Percentiles rank a stretch among this genome's conserved stretches.
phyloP scores from a whole-genome alignment of 2,888 invertebrate species.

The Apodemia hepburni region DNA sequence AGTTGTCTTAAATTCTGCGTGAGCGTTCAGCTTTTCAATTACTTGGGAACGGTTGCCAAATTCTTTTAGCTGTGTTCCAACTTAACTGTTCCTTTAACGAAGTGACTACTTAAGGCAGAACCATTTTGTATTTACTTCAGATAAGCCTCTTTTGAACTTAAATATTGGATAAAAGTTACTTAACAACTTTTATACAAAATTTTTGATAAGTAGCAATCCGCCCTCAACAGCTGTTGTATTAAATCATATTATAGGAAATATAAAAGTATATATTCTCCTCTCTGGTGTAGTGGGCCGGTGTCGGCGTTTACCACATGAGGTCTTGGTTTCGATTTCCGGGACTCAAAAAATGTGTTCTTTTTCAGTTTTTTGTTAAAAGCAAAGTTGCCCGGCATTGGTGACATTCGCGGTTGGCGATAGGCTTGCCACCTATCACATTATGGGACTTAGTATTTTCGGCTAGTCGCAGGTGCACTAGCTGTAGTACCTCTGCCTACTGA shows the following conservation, averaged over 20 bases:
- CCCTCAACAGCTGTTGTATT: not conserved
- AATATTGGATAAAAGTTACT: not conserved
- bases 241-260: not conserved
- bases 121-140: not conserved
- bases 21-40: slow-evolving; percentile 20
- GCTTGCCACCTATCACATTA: too few relatives aligned
- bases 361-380: too few relatives aligned
- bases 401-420: too few relatives aligned
- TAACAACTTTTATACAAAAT: not conserved
- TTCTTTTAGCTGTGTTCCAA: slow-evolving; percentile 15
- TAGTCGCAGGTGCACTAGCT: too few relatives aligned
- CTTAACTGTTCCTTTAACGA: slow-evolving; percentile 10
- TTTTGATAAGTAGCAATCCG: not conserved
- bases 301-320: too few relatives aligned
- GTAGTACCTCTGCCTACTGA: too few relatives aligned
- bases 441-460: too few relatives aligned
- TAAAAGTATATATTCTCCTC: too few relatives aligned
- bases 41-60: slow-evolving; percentile 21
- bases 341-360: too few relatives aligned
- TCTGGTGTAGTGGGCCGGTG: too few relatives aligned
- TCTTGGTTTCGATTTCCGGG: too few relatives aligned
- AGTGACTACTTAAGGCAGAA: slow-evolving; percentile 8
- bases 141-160: not conserved
- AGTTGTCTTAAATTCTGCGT: not conserved
- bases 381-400: too few relatives aligned